A percentile compares a stretch with the other conserved stretches of the same genome.
These are phyloP conservation scores for Amphipoea lucens DNA, from an alignment of 2,888 invertebrate genomes.

Conservation along the genomic window DNA sequence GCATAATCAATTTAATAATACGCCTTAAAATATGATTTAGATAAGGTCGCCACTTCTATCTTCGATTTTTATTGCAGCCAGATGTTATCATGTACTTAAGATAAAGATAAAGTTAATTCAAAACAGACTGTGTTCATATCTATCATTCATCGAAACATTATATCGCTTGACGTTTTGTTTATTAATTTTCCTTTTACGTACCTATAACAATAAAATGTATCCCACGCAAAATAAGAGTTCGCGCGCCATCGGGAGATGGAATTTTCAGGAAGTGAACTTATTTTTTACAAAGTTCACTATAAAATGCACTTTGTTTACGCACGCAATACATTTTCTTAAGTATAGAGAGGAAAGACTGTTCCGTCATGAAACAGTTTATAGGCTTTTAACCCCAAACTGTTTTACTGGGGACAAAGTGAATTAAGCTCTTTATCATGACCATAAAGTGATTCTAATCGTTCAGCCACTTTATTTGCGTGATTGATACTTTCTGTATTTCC, in stretches of 20 bases:
- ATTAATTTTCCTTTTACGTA: constrained; percentile 28
- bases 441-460: constrained; percentile 30
- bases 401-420: constrained; percentile 2
- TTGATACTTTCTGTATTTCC: constrained; percentile 23
- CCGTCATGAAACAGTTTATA: constrained; percentile 23
- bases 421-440: constrained; percentile 18
- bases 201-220: constrained; percentile 7
- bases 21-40: constrained; percentile 51
- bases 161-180: constrained; percentile 18
- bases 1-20: constrained; percentile 22
- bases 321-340: constrained; percentile 21
- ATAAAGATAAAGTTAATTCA: constrained; percentile 56
- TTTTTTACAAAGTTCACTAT: constrained; percentile 18
- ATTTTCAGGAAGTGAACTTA: constrained; percentile 34
- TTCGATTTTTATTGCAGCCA: constrained; percentile 49
- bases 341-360: constrained; percentile 2
- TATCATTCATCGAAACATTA: constrained; percentile 37
- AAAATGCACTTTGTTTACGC: not conserved
- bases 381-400: constrained; percentile 28
- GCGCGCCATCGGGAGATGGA: not conserved
- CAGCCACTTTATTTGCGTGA: constrained; percentile 15
- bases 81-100: constrained; percentile 46
- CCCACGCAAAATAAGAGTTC: constrained; percentile 8
- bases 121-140: constrained; percentile 28
- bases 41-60: constrained; percentile 45